A percentile compares a stretch with the other conserved stretches of the same genome.
Evolutionary conservation across 1,140 invertebrate genomes (phyloP).

Genomic region (Drosophila kohkoa): DNA sequence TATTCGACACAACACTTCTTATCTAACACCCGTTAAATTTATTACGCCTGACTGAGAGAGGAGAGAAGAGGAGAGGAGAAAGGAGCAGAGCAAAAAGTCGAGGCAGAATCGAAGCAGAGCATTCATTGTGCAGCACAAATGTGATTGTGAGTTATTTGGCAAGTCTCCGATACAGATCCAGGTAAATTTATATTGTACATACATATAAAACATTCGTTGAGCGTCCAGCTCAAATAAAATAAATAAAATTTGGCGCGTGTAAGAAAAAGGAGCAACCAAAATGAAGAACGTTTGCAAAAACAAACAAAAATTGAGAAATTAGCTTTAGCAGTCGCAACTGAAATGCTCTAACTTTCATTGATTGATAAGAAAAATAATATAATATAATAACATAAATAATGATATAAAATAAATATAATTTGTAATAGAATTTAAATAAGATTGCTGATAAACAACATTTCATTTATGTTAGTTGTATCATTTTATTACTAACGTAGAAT

Average conservation of each 20-base stretch:
- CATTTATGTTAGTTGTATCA: too few relatives aligned
- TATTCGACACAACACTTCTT: constrained; percentile 57
- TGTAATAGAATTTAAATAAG: neutral
- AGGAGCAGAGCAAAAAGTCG: neutral
- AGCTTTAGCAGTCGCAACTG: neutral
- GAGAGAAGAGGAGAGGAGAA: too few relatives aligned
- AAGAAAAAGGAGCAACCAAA: constrained; percentile 38
- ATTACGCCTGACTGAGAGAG: constrained; percentile 48
- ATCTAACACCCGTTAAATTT: constrained; percentile 78
- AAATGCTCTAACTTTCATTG: neutral
- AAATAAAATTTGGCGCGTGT: constrained; percentile 65
- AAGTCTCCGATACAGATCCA: constrained; percentile 54
- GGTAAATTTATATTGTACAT: constrained; percentile 51
- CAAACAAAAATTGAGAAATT: constrained; percentile 6
- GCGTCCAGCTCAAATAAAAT: constrained; percentile 76
- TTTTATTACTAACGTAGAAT: too few relatives aligned
- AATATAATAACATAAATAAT: neutral
- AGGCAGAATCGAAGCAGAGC: neutral
- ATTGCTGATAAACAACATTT: too few relatives aligned
- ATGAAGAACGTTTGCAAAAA: neutral
- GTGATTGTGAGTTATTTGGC: constrained; percentile 54
- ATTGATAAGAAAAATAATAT: too few relatives aligned
- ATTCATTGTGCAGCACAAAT: constrained; percentile 54
- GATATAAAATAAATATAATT: neutral
- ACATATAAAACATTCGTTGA: constrained; percentile 51